phyloP scores from a whole-genome alignment of 2,888 invertebrate species.

The Muscina levida region DNA sequence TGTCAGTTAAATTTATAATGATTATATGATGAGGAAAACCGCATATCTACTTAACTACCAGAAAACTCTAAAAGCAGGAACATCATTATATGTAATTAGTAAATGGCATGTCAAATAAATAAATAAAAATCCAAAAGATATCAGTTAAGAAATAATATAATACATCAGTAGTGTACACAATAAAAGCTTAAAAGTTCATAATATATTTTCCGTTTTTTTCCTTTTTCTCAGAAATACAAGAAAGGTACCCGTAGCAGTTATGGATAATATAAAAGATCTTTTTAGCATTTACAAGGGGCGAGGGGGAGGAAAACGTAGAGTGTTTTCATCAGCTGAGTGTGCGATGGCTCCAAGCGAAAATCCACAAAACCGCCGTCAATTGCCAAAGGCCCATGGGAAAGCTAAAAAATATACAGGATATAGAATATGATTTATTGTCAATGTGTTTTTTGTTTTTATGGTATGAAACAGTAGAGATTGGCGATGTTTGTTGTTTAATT shows the following conservation, averaged over 20 bases:
- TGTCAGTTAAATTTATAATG: too few species aligned
- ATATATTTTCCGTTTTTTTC: too few species aligned
- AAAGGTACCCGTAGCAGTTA: constrained; percentile 58
- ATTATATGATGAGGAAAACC: too few species aligned
- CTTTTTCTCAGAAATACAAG: not conserved
- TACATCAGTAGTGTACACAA: not conserved
- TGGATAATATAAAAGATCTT: not conserved
- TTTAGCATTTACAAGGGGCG: too few species aligned
- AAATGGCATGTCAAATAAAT: constrained; percentile 22
- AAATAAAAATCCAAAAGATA: not conserved
- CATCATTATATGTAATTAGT: not conserved
- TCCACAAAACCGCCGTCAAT: constrained; percentile 73
- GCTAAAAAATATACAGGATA: constrained; percentile 74
- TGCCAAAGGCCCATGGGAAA: constrained; percentile 73
- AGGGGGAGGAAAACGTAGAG: not conserved
- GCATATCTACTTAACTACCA: too few species aligned
- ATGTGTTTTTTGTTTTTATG: not conserved
- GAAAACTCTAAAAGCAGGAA: constrained; percentile 37
- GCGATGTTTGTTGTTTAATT: not conserved
- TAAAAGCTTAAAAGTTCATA: not conserved
- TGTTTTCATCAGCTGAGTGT: constrained; percentile 51
- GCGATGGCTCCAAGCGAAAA: constrained; percentile 62
- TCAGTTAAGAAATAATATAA: constrained; percentile 20
- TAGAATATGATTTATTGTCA: constrained; percentile 49
- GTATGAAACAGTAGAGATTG: too few species aligned